Evolutionary conservation across 2,113 vertebrate species (phyloP).

Genomic region (Anser brachyrhynchus): DNA sequence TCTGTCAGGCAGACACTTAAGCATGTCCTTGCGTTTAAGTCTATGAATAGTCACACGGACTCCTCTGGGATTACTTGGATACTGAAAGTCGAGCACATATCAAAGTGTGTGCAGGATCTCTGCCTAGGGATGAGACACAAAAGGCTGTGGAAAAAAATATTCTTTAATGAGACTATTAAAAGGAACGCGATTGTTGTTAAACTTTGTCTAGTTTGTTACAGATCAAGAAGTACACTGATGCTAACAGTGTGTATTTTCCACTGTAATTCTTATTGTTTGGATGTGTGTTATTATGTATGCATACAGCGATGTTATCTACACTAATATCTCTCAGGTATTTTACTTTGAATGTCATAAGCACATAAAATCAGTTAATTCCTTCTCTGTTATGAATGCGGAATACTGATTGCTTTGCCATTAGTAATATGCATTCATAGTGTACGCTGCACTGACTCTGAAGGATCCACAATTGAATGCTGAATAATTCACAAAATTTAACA

Average conservation of each 20-base stretch:
- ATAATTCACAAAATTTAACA: constrained; percentile 52
- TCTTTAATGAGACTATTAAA: neutral
- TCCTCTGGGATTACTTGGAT: neutral
- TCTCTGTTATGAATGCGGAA: constrained; percentile 21
- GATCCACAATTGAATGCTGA: constrained; percentile 40
- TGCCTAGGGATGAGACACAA: neutral
- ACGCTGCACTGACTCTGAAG: constrained; percentile 1
- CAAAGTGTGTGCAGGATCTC: neutral
- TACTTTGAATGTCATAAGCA: constrained; percentile 39
- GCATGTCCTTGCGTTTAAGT: neutral
- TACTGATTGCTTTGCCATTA: constrained; percentile 46
- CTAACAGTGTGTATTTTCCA: neutral
- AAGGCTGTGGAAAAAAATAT: neutral
- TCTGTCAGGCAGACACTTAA: neutral
- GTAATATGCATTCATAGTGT: constrained; percentile 24
- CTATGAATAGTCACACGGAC: neutral
- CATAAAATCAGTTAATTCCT: constrained; percentile 61
- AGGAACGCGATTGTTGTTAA: neutral
- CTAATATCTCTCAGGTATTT: constrained; percentile 40
- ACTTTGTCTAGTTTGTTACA: neutral
- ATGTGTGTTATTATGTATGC: neutral
- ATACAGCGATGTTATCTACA: neutral
- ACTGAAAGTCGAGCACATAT: neutral
- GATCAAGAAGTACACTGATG: neutral
- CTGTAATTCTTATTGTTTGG: neutral